Evolutionary conservation across 2,113 vertebrate genomes (phyloP).

Genomic region (Takifugu bimaculatus): DNA sequence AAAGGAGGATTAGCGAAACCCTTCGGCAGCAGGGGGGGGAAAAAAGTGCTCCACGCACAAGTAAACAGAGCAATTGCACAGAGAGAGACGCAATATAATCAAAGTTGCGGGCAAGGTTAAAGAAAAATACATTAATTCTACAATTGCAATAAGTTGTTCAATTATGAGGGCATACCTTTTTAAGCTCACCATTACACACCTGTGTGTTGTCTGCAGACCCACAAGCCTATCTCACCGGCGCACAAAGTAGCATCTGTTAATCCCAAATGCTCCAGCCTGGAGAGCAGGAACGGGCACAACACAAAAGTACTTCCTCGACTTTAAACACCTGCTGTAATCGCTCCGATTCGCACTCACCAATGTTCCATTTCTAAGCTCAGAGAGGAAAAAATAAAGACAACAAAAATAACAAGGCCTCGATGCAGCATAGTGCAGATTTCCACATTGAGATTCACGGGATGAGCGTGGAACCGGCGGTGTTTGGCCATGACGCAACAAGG

Average conservation of each 20-base stretch:
- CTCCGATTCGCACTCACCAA: slow-evolving; percentile 14
- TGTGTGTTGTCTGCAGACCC: slow-evolving; percentile 50
- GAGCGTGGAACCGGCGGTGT: no score
- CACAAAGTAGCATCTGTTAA: slow-evolving; percentile 62
- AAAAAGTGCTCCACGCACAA: slow-evolving; percentile 66
- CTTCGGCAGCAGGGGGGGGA: slow-evolving; percentile 55
- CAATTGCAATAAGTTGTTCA: slow-evolving; percentile 62
- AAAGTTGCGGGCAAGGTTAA: slow-evolving; percentile 47
- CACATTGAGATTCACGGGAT: no score
- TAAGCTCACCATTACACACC: slow-evolving; percentile 48
- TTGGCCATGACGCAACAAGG: no score
- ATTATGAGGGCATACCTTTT: slow-evolving; percentile 58
- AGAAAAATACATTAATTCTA: slow-evolving; percentile 64
- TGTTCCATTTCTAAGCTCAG: slow-evolving; percentile 6
- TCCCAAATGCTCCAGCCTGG: slow-evolving; percentile 47
- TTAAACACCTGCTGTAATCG: slow-evolving; percentile 25
- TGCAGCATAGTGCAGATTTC: neutral
- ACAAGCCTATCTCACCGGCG: slow-evolving; percentile 48
- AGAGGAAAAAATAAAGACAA: neutral
- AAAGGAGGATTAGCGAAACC: slow-evolving; percentile 75
- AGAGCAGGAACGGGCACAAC: slow-evolving; percentile 13
- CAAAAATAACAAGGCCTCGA: no score
- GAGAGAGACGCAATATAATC: slow-evolving; percentile 65
- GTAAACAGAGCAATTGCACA: slow-evolving; percentile 68
- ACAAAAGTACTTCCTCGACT: slow-evolving; percentile 21